Evolutionary conservation across 2,888 invertebrate genomes (phyloP).

Genomic region (Drosophila neotestacea): DNA sequence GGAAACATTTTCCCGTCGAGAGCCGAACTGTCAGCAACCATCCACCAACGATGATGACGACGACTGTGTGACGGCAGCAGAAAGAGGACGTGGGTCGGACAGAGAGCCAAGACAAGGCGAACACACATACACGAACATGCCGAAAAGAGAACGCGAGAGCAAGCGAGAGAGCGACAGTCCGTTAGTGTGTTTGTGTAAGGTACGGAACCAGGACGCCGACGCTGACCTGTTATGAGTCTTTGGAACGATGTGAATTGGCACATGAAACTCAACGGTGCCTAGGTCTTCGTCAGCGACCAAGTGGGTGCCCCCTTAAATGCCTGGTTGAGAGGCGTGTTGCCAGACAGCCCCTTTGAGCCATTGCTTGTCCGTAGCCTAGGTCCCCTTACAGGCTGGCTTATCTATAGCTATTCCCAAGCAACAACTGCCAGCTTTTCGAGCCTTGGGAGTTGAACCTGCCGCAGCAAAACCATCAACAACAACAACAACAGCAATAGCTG

Average conservation of each 20-base stretch:
- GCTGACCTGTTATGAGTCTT: slow-evolving; percentile 53
- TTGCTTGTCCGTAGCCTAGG: slow-evolving; percentile 41
- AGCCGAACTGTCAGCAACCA: slow-evolving; percentile 77
- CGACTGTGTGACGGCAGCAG: slow-evolving; percentile 19
- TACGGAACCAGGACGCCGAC: slow-evolving; percentile 40
- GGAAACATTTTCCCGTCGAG: slow-evolving; percentile 64
- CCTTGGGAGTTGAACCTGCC: slow-evolving; percentile 5
- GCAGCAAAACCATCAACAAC: background rate
- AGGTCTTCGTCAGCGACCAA: slow-evolving; percentile 31
- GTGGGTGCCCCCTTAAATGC: slow-evolving; percentile 31
- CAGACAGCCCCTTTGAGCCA: slow-evolving; percentile 39
- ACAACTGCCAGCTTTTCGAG: slow-evolving; percentile 34
- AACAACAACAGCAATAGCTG: slow-evolving; percentile 12
- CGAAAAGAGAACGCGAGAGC: slow-evolving; percentile 11
- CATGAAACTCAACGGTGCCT: slow-evolving; percentile 41
- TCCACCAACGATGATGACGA: slow-evolving; percentile 52
- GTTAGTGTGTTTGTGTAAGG: slow-evolving; percentile 13
- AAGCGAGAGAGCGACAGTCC: too few relatives aligned
- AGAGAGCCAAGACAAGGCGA: slow-evolving; percentile 41
- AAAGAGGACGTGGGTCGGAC: slow-evolving; percentile 31
- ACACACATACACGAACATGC: background rate
- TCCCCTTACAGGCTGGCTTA: slow-evolving; percentile 47
- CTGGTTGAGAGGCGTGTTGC: slow-evolving; percentile 38
- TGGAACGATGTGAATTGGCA: slow-evolving; percentile 77
- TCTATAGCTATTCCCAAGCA: slow-evolving; percentile 59